phyloP scores from a whole-genome alignment of 2,888 invertebrate species.

The Sialis lutaria region DNA sequence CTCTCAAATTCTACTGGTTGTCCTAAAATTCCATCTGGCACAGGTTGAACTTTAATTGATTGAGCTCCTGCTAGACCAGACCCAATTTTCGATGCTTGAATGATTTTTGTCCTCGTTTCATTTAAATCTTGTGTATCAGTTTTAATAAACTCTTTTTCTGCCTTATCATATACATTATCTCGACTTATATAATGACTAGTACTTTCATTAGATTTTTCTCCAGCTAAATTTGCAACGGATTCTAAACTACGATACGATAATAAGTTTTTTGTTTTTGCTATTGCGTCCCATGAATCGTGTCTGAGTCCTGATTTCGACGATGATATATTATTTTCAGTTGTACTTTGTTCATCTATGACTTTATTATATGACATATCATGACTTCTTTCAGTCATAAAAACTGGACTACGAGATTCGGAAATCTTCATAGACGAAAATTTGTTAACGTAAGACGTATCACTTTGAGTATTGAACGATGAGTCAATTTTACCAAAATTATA shows the following conservation, averaged over 20 bases:
- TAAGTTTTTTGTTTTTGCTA: constrained; percentile 63
- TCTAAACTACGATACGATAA: constrained; percentile 52
- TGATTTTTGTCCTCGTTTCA: background rate
- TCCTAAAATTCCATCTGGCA: constrained; percentile 75
- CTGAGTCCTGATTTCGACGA: constrained; percentile 25
- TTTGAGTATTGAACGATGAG: too few relatives aligned
- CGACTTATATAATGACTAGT: constrained; percentile 10
- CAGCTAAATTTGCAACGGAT: constrained; percentile 48
- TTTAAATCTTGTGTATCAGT: too few relatives aligned
- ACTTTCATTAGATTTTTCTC: constrained; percentile 35
- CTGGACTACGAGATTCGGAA: constrained; percentile 19
- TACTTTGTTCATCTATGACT: background rate
- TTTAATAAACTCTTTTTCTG: background rate
- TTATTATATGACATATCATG: constrained; percentile 11
- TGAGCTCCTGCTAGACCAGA: constrained; percentile 41
- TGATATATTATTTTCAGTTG: constrained; percentile 18
- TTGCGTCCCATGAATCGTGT: constrained; percentile 67
- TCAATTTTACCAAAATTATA: too few relatives aligned
- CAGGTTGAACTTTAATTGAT: constrained; percentile 70
- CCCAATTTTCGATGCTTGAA: background rate
- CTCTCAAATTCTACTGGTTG: constrained; percentile 93
- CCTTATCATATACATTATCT: constrained; percentile 1
- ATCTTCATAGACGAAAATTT: constrained; percentile 22
- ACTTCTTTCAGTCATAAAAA: constrained; percentile 18
- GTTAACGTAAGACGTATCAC: constrained; percentile 12